Conservation (phyloP, 2,797 vertebrate species). For the Pantherophis alleghaniensis region DNA sequence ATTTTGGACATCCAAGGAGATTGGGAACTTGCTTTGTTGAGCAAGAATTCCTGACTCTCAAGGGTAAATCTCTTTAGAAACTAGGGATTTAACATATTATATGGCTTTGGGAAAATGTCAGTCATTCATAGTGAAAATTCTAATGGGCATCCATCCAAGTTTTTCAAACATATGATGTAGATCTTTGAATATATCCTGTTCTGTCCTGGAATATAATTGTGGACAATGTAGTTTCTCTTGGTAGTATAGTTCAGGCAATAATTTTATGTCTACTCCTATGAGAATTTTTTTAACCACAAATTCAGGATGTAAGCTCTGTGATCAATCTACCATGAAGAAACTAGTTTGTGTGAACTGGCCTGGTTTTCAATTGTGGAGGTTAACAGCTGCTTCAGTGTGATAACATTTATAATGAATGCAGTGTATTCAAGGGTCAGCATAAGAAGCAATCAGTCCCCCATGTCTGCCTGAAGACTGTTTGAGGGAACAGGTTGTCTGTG, state of each 20-base stretch:
- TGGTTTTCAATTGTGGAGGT: slow-evolving; percentile 1
- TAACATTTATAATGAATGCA: background rate
- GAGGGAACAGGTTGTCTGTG: background rate
- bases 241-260: background rate
- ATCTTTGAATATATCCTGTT: background rate
- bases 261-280: background rate
- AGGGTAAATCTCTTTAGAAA: background rate
- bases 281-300: background rate
- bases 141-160: background rate
- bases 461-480: background rate
- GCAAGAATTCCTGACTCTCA: background rate
- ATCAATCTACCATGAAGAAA: background rate
- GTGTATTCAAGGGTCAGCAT: background rate
- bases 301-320: background rate
- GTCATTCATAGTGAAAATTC: background rate
- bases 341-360: background rate
- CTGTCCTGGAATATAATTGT: background rate
- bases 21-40: background rate
- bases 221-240: background rate
- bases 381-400: slow-evolving; percentile 8
- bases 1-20: background rate
- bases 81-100: background rate
- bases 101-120: background rate
- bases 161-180: background rate
- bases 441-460: background rate